phyloP scores from a whole-genome alignment of 2,113 vertebrate genomes.

The Perognathus longimembris region DNA sequence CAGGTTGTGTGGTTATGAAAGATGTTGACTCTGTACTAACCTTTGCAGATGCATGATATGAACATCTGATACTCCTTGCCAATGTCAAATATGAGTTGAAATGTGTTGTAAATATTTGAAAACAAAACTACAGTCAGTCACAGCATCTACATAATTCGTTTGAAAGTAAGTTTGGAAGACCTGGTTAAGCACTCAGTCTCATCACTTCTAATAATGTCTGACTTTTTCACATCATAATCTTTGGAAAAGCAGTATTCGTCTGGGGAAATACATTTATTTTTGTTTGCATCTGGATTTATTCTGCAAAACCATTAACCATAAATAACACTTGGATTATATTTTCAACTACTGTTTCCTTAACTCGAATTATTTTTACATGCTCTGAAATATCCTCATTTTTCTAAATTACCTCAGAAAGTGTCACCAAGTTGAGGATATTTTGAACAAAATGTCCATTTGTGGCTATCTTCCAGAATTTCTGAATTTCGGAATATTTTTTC shows the following conservation, averaged over 20 bases:
- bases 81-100: slow-evolving; percentile 19
- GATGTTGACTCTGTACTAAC: neutral
- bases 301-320: neutral
- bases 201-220: slow-evolving; percentile 9
- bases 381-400: slow-evolving; percentile 41
- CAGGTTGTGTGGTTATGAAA: neutral
- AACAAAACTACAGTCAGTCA: neutral
- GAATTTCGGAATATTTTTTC: neutral
- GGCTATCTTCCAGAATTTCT: neutral
- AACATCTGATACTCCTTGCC: neutral
- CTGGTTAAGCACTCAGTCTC: neutral
- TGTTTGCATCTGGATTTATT: slow-evolving; percentile 45
- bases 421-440: neutral
- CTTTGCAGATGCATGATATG: neutral
- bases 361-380: neutral
- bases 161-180: slow-evolving; percentile 45
- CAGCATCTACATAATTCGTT: neutral
- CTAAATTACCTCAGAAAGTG: neutral
- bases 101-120: neutral
- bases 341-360: slow-evolving; percentile 5
- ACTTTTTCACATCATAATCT: neutral
- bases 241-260: slow-evolving; percentile 25
- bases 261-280: slow-evolving; percentile 50
- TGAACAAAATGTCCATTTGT: slow-evolving; percentile 2
- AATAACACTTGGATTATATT: slow-evolving; percentile 50